A percentile compares a stretch with the other conserved stretches of the same genome.
phyloP scores from a whole-genome alignment of 2,888 invertebrate genomes.

The Mythimna loreyi region DNA sequence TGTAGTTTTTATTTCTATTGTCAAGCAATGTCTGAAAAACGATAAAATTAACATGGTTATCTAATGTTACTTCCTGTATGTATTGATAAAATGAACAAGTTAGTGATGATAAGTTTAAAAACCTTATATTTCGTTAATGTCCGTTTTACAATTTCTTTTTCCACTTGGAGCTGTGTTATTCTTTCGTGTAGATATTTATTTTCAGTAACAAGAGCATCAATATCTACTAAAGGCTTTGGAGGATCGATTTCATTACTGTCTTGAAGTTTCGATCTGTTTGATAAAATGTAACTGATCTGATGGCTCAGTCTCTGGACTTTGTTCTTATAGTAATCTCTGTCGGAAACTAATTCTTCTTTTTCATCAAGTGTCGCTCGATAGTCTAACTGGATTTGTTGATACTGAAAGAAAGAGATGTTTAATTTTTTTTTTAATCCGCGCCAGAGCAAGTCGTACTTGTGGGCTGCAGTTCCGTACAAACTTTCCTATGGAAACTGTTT shows the following conservation, averaged over 20 bases:
- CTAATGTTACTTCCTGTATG: conserved; percentile 28
- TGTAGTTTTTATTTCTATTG: conserved; percentile 93
- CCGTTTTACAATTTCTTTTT: conserved; percentile 94
- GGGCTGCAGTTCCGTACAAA: no score
- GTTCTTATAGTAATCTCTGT: conserved; percentile 95
- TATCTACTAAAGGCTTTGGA: conserved; percentile 92
- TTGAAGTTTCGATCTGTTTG: conserved; percentile 85
- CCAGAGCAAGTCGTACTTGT: no score
- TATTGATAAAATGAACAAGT: conserved; percentile 5
- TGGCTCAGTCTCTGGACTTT: conserved; percentile 96
- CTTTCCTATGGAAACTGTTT: no score
- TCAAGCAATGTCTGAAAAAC: conserved; percentile 92
- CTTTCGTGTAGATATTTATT: conserved; percentile 96
- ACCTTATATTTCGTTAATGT: conserved; percentile 95
- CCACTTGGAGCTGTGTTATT: conserved; percentile 94
- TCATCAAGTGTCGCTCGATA: conserved; percentile 95
- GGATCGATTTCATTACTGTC: conserved; percentile 71
- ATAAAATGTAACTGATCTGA: conserved; percentile 92
- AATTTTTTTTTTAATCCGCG: no score
- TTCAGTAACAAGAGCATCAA: conserved; percentile 95
- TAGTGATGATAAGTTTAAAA: conserved; percentile 10
- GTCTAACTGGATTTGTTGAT: conserved; percentile 94
- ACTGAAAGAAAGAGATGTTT: conserved; percentile 82
- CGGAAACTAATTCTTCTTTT: conserved; percentile 95
- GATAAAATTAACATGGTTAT: conserved; percentile 44